Evolutionary conservation across 2,113 vertebrate species (phyloP).

Genomic region (Notarius quadriscutis): DNA sequence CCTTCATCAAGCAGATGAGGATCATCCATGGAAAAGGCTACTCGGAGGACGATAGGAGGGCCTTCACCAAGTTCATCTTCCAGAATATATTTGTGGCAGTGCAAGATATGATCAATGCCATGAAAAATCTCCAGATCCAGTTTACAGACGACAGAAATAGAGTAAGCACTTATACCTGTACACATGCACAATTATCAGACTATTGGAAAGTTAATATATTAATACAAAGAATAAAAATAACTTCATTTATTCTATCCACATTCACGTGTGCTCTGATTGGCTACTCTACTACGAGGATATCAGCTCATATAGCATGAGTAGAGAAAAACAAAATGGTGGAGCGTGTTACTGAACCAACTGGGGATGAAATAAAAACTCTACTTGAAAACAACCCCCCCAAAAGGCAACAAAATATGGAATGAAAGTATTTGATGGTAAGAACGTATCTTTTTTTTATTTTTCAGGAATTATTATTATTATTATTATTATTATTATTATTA

Average conservation of each 20-base stretch:
- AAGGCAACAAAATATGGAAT: too few relatives aligned
- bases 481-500: too few relatives aligned
- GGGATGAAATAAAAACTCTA: too few relatives aligned
- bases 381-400: too few relatives aligned
- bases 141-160: slow-evolving; percentile 74
- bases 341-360: too few relatives aligned
- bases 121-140: slow-evolving; percentile 87
- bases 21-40: slow-evolving; percentile 89
- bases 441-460: too few relatives aligned
- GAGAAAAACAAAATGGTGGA: too few relatives aligned
- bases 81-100: slow-evolving; percentile 98
- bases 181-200: neutral
- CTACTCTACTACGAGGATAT: too few relatives aligned
- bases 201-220: slow-evolving; percentile 62
- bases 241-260: neutral
- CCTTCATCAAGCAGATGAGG: slow-evolving; percentile 78
- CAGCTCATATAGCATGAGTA: too few relatives aligned
- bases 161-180: slow-evolving; percentile 63
- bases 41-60: slow-evolving; percentile 90
- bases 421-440: too few relatives aligned
- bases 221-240: neutral
- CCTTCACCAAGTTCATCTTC: slow-evolving; percentile 88
- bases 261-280: too few relatives aligned
- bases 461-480: too few relatives aligned
- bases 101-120: slow-evolving; percentile 94